phyloP scores from a whole-genome alignment of 1,140 invertebrate genomes.

The Venturia canescens region DNA sequence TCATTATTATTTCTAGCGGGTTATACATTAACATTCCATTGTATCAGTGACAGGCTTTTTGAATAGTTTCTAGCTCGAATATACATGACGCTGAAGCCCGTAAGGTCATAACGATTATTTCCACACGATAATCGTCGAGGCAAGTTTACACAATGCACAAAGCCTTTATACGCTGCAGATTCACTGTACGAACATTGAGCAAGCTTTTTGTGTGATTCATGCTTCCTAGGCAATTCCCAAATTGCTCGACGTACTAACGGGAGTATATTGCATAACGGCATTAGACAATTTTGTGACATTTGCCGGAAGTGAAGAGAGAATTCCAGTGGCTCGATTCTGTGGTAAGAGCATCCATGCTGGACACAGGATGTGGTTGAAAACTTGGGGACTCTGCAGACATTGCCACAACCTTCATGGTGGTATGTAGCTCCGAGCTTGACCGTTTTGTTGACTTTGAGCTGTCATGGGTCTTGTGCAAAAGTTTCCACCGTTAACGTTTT shows the following conservation, averaged over 20 bases:
- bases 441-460: constrained; percentile 40
- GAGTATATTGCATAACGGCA: not conserved
- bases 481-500: constrained; percentile 39
- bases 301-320: not conserved
- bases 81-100: not conserved
- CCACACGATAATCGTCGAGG: not conserved
- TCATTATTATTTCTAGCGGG: not conserved
- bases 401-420: not conserved
- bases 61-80: not conserved
- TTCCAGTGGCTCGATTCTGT: constrained; percentile 26
- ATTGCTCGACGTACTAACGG: constrained; percentile 6
- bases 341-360: not conserved
- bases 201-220: constrained; percentile 16
- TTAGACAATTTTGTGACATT: constrained; percentile 29
- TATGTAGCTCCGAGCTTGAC: not conserved
- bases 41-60: not conserved
- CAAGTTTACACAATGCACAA: not conserved
- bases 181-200: not conserved
- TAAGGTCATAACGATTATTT: not conserved
- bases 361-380: constrained; percentile 13
- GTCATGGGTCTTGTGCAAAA: constrained; percentile 19
- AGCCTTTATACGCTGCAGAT: too few species aligned
- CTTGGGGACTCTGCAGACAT: constrained; percentile 30
- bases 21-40: not conserved
- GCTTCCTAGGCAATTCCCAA: not conserved